phyloP scores from a whole-genome alignment of 2,113 vertebrate genomes.

The Catharus fuscescens region DNA sequence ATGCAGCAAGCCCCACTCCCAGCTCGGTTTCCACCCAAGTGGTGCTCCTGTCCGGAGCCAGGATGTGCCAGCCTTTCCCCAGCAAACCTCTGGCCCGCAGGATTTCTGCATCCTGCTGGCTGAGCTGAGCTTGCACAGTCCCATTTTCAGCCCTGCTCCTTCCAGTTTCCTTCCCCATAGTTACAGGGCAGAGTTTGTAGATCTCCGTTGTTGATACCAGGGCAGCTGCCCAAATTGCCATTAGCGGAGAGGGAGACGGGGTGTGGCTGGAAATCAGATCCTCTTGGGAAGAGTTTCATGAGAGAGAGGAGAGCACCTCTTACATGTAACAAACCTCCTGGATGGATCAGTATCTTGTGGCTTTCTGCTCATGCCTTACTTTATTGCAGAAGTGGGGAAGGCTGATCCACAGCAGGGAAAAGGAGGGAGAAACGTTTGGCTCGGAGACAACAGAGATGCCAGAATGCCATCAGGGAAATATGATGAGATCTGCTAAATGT shows the following conservation, averaged over 20 bases:
- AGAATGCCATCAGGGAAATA: conserved; percentile 36
- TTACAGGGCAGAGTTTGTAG: conserved; percentile 70
- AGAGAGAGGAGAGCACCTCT: conserved; percentile 64
- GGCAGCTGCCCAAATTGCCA: conserved; percentile 73
- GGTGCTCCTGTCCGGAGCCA: background rate
- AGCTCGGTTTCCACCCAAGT: background rate
- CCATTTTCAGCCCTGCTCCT: conserved; percentile 60
- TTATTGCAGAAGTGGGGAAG: conserved; percentile 52
- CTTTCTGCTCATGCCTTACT: conserved; percentile 68
- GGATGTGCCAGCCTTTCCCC: background rate
- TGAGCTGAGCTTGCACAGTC: conserved; percentile 23
- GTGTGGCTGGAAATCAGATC: conserved; percentile 72
- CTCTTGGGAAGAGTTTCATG: conserved; percentile 71
- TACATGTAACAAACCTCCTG: conserved; percentile 68
- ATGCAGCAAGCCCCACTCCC: background rate
- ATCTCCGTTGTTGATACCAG: conserved; percentile 65
- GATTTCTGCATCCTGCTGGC: background rate
- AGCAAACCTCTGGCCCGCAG: background rate
- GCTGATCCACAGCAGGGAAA: conserved; percentile 23
- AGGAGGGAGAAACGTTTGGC: background rate
- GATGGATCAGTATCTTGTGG: conserved; percentile 67
- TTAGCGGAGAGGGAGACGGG: conserved; percentile 61
- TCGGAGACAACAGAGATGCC: background rate
- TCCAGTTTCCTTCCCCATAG: conserved; percentile 67
- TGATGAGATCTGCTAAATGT: background rate